phyloP scores from a whole-genome alignment of 2,797 vertebrate species.

The Myiotriccus ornatus region DNA sequence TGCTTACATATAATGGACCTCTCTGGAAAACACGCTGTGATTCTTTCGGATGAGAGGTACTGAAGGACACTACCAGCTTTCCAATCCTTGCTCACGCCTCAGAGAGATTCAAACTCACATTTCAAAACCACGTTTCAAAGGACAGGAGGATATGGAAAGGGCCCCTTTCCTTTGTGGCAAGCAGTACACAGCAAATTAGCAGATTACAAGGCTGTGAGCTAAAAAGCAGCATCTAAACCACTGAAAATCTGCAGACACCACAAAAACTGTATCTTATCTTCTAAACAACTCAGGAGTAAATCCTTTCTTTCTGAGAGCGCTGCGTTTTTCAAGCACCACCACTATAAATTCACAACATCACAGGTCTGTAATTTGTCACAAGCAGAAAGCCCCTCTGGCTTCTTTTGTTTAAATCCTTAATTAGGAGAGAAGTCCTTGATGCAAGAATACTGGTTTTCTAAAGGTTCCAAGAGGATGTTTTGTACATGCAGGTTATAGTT shows the following conservation, averaged over 20 bases:
- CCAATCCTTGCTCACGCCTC: not conserved
- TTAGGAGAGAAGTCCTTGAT: not conserved
- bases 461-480: not conserved
- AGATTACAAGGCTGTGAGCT: not conserved
- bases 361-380: not conserved
- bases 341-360: not conserved
- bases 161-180: not conserved
- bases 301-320: not conserved
- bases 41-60: not conserved
- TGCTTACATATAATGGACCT: not conserved
- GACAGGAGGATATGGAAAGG: not conserved
- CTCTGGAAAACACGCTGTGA: not conserved
- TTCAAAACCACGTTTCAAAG: not conserved
- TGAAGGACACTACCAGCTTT: not conserved
- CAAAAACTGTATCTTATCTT: not conserved
- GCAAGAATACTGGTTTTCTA: not conserved
- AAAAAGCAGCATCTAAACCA: not conserved
- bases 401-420: not conserved
- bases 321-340: not conserved
- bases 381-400: not conserved
- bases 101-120: not conserved
- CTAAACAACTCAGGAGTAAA: not conserved
- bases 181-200: not conserved
- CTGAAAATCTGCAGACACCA: not conserved
- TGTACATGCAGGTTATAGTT: not conserved